Percentiles rank a stretch among this genome's conserved stretches.
Evolutionary conservation across 2,113 vertebrate species (phyloP).

Genomic region (Chelonoidis abingdonii): DNA sequence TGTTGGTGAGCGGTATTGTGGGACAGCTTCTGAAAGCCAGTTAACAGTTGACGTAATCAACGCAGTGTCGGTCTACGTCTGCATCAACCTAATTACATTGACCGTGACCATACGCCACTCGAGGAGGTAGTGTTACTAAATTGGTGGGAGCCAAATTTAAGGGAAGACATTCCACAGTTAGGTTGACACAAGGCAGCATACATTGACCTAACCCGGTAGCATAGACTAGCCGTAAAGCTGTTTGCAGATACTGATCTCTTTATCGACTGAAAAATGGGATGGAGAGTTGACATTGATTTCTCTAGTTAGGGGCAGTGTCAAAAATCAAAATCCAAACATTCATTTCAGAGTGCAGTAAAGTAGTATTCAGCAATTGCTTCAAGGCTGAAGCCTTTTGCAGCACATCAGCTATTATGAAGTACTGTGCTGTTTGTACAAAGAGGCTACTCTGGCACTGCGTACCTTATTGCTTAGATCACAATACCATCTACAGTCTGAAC

Average conservation of each 20-base stretch:
- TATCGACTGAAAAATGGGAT: constrained; percentile 6
- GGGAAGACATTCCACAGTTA: background rate
- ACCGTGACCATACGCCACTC: background rate
- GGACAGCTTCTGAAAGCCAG: background rate
- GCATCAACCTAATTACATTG: background rate
- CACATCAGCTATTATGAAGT: constrained; percentile 11
- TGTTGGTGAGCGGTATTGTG: background rate
- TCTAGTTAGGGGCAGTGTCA: background rate
- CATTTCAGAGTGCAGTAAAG: background rate
- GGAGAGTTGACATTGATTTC: background rate
- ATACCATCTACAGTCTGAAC: too few species aligned
- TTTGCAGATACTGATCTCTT: constrained; percentile 22
- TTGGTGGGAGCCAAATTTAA: background rate
- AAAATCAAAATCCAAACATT: constrained; percentile 11
- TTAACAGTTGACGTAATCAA: background rate
- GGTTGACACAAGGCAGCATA: background rate
- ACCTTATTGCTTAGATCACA: background rate
- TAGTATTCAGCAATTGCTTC: background rate
- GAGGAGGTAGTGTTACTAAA: background rate
- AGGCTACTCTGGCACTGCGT: background rate
- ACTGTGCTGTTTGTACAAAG: background rate
- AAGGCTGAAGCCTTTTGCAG: constrained; percentile 24
- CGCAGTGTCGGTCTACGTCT: too few species aligned
- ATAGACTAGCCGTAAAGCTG: background rate
- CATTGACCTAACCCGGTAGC: background rate